Evolutionary conservation across 2,113 vertebrate genomes (phyloP).

Genomic region (Nannobrachium achirus): DNA sequence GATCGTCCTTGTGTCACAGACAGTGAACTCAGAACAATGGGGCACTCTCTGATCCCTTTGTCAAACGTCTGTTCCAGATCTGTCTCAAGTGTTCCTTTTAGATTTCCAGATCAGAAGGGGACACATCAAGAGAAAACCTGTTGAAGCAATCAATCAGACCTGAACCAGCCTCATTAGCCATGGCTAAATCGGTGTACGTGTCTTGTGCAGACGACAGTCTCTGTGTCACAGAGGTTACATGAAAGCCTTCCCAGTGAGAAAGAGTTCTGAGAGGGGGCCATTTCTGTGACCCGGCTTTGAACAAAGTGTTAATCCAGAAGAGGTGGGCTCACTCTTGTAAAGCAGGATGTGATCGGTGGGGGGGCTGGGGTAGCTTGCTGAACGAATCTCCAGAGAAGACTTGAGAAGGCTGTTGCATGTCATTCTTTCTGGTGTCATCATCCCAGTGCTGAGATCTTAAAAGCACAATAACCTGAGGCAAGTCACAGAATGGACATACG

Average conservation of each 20-base stretch:
- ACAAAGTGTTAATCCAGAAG: conserved; percentile 56
- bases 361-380: conserved; percentile 40
- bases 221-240: conserved; percentile 30
- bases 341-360: conserved; percentile 31
- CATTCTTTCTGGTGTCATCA: conserved; percentile 60
- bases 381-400: conserved; percentile 45
- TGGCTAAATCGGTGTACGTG: conserved; percentile 26
- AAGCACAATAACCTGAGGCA: conserved; percentile 46
- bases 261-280: conserved; percentile 21
- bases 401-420: conserved; percentile 31
- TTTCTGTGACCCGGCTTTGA: conserved; percentile 24
- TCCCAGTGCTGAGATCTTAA: conserved; percentile 49
- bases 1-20: conserved; percentile 5
- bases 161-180: conserved; percentile 16
- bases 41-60: conserved; percentile 18
- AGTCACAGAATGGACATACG: conserved; percentile 71
- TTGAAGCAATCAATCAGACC: conserved; percentile 42
- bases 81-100: conserved; percentile 26
- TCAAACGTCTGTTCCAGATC: conserved; percentile 19
- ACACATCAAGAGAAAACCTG: conserved; percentile 26
- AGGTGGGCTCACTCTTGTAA: conserved; percentile 19
- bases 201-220: conserved; percentile 23
- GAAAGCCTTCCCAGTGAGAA: conserved; percentile 25
- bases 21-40: conserved; percentile 1
- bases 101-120: conserved; percentile 18